Evolutionary conservation across 2,797 vertebrate genomes (phyloP), one percentile per base, ranked within the genome.

Genomic region (Catharus ustulatus): DNA sequence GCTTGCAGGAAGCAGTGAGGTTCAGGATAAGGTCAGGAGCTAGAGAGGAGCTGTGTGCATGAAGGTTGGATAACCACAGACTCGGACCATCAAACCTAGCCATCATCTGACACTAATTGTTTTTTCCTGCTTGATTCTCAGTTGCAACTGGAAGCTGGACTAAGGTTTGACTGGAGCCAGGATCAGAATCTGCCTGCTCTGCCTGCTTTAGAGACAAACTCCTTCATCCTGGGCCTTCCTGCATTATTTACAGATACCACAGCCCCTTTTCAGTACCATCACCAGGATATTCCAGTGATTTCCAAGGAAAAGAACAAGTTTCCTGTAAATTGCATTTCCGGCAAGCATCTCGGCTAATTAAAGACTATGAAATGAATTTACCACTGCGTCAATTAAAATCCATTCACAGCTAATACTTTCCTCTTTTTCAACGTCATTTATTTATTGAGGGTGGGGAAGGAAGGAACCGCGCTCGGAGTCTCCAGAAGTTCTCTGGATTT

Each of bases 361-460:
- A 93, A 91, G 86, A 94, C 74, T 93, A 93, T 62, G 43, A 95
- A 95, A 92, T 74, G 52, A 94, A 94, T 96, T 97, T 96, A 92
- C 94, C 34, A 9, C 85, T 78, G 57, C 74, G 9, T 88, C 94
- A 92, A 95, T 96, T 97, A 95, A 94, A 97, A 96, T 76, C 91
- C 94, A 94, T 96, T 96, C 93, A 96, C 76, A 92, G 78, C 49
- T 95, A 95, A 96, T 94, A 90, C 88, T 83, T 93, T 95, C 89
- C 64, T 96, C 94, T 91, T 84, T 94, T 81, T 59, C 66, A 94
- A 73, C 4, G 2, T 92, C 92, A 91, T 93, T 95, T 97, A 91
- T 96, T 94, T 95, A 84, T 81, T 57, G 63, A 94, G 55, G 86
- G 55, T 73, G 74, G 74, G 67, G 52, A 96, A 94, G 90, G 88